These are phyloP conservation scores for Ephialtes manifestator DNA, from an alignment of 2,888 invertebrate species.

Conservation along the genomic window DNA sequence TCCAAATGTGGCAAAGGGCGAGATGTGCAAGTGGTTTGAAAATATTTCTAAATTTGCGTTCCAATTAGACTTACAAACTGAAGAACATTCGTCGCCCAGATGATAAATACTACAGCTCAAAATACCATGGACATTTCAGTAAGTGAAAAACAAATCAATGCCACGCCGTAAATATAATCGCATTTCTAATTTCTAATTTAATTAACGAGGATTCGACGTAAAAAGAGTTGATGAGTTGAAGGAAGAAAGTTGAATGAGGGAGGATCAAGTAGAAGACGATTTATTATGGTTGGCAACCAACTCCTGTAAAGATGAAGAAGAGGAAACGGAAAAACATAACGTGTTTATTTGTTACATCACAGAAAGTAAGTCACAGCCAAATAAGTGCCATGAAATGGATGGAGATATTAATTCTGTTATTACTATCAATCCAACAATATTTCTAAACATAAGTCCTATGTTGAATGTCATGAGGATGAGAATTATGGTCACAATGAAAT, in stretches of 20 bases:
- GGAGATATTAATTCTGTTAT: not conserved
- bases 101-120: constrained; percentile 13
- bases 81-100: constrained; percentile 23
- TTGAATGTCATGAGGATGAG: not conserved
- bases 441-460: constrained; percentile 26
- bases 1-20: not conserved
- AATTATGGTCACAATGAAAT: constrained; percentile 16
- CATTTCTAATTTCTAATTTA: constrained; percentile 66
- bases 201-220: constrained; percentile 57
- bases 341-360: not conserved
- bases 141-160: constrained; percentile 57
- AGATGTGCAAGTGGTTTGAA: constrained; percentile 9
- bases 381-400: not conserved
- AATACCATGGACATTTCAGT: constrained; percentile 14
- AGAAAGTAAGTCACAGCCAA: not conserved
- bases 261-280: constrained; percentile 59
- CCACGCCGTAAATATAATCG: constrained; percentile 54
- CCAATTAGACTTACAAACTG: constrained; percentile 25
- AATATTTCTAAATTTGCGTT: constrained; percentile 6
- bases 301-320: not conserved
- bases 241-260: constrained; percentile 55
- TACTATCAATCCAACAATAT: not conserved
- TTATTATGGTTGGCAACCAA: constrained; percentile 38
- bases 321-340: not conserved
- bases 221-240: constrained; percentile 16